Evolutionary conservation across 2,113 vertebrate genomes (phyloP).

Genomic region (Oceanites oceanicus): DNA sequence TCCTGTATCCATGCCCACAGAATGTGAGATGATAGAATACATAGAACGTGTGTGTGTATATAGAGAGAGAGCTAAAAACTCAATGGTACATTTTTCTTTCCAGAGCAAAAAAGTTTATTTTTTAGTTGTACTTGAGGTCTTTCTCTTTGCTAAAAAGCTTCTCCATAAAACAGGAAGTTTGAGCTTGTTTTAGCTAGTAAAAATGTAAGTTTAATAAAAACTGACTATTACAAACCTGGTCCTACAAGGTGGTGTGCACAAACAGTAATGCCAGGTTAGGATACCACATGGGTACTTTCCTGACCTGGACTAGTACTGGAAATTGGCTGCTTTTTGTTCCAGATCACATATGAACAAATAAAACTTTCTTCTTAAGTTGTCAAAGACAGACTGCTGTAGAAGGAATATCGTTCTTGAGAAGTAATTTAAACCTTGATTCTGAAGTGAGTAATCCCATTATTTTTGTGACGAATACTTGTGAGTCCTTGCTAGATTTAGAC

Average conservation of each 20-base stretch:
- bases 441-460: background rate
- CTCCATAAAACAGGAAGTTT: background rate
- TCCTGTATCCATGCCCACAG: background rate
- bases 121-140: background rate
- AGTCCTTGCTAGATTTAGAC: background rate
- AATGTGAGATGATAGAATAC: background rate
- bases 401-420: background rate
- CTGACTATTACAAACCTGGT: background rate
- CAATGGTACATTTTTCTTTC: background rate
- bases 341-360: background rate
- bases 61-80: background rate
- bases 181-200: background rate
- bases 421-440: background rate
- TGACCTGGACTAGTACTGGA: background rate
- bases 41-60: fast-evolving
- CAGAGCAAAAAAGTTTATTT: background rate
- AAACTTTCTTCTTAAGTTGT: background rate
- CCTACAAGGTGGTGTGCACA: background rate
- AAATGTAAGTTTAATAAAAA: background rate
- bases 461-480: background rate
- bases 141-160: background rate
- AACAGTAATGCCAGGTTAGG: background rate
- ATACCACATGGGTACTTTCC: background rate
- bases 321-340: background rate
- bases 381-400: background rate